Conservation (phyloP, 2,888 invertebrate species). For the Esperia sulphurella region DNA sequence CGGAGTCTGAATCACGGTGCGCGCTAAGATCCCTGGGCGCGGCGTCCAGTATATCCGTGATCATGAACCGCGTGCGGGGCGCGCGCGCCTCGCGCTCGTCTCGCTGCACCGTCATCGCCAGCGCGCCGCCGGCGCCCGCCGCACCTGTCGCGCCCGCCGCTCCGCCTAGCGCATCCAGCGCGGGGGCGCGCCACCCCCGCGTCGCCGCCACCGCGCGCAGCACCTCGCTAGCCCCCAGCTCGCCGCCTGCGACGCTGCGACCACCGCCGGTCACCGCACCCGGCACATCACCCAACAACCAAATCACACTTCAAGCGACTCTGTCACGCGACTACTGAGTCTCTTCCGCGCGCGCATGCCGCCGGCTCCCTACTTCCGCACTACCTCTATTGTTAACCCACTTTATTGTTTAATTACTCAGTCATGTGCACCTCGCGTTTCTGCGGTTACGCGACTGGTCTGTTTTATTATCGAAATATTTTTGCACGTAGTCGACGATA, state of each 20-base stretch:
- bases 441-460: not conserved
- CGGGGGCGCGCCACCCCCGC: conserved; percentile 50
- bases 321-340: conserved; percentile 7
- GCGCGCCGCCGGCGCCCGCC: conserved; percentile 68
- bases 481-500: not conserved
- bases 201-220: conserved; percentile 39
- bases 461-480: not conserved
- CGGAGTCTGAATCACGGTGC: conserved; percentile 76
- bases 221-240: conserved; percentile 47
- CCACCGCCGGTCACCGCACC: conserved; percentile 26
- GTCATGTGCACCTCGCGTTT: conserved; percentile 4
- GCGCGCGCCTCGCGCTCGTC: conserved; percentile 86
- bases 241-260: conserved; percentile 19
- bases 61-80: conserved; percentile 91
- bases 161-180: conserved; percentile 49
- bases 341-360: conserved; percentile 28
- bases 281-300: conserved; percentile 14
- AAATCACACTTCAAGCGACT: conserved; percentile 8
- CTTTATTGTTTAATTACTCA: conserved; percentile 9
- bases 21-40: conserved; percentile 79
- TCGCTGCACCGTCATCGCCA: conserved; percentile 81
- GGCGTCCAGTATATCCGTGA: conserved; percentile 89
- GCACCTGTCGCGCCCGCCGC: conserved; percentile 56
- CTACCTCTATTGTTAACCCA: conserved; percentile 12
- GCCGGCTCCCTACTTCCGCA: conserved; percentile 11